Base-by-base conservation (phyloP, 2,113 vertebrate species). In the Amia ocellicauda region DNA sequence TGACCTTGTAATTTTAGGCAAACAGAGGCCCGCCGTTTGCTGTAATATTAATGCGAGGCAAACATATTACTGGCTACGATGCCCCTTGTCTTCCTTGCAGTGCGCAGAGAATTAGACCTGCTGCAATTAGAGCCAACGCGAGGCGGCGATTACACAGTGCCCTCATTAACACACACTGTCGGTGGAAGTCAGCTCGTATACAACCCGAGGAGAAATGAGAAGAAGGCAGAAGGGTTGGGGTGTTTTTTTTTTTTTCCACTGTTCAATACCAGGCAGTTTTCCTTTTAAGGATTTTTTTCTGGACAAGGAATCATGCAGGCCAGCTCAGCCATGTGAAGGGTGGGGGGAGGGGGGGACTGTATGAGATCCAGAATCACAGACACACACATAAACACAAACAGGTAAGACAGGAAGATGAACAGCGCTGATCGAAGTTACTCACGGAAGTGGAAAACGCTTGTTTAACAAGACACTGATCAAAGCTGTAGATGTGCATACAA, bases 1-100 rank as follows among this genome's bases (percentile, higher is more conserved):
- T 69, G 72, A 70, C 68, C 62, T 69, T 74, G 70, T 64, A 59
- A 66, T 69, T 73, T 70, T 61, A 70, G 62, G 23, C 55, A 69
- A 61, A 58, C 24, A 19, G 8, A 11, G 57, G 27, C 50, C 62
- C 66, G 51, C 56, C 27, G 56, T 68, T 63, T 66, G 65, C 65
- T 63, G 54, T 63, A 28, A 64, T 58, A 69, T 58, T 45, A 68
- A 68, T 36, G 59, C 20, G 58, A 45, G 45, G 58, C 49, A 62
- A 58, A 64, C 62, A 49, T 63, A 63, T 66, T 68, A 70, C 47
- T 23, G 64, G 42, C 29, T 47, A 26, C 29, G 36, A 27, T 54
- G 13, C 55, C 23, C 42, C 20, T 24, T 56, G 60, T 27, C 36
- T 47, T 51, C 28, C 40, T 10, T 36, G 13, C 19, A 60, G 45